phyloP scores from a whole-genome alignment of 2,113 vertebrate genomes.

The Cyphomyrus discorhynchus region DNA sequence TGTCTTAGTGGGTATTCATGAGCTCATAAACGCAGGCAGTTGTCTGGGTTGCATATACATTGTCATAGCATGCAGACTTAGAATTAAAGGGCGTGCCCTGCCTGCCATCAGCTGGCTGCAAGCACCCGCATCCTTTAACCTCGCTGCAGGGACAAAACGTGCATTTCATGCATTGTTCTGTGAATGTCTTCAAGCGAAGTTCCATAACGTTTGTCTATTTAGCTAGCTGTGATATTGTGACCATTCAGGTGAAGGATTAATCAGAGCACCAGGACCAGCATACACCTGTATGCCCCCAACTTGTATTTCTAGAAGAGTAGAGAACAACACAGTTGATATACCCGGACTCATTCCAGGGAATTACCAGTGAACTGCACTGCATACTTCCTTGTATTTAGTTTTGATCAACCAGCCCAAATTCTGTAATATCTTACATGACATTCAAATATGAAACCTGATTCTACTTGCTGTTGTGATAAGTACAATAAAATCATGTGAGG shows the following conservation, averaged over 20 bases:
- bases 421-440: not conserved
- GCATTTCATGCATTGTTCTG: not conserved
- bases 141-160: not conserved
- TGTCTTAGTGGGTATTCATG: not conserved
- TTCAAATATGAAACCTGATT: not conserved
- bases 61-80: not conserved
- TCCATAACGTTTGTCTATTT: not conserved
- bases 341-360: not conserved
- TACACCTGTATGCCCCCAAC: not conserved
- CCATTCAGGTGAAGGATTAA: not conserved
- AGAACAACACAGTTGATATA: not conserved
- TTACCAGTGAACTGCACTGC: not conserved
- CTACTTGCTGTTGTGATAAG: not conserved
- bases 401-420: not conserved
- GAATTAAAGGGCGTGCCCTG: not conserved
- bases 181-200: not conserved
- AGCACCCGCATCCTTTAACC: not conserved
- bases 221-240: not conserved
- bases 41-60: not conserved
- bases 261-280: not conserved
- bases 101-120: not conserved
- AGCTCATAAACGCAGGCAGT: not conserved
- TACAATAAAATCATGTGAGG: not conserved
- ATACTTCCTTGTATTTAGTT: not conserved
- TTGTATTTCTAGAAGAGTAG: not conserved